Conservation (phyloP, 2,888 invertebrate species). For the Tolmerus cingulatus region DNA sequence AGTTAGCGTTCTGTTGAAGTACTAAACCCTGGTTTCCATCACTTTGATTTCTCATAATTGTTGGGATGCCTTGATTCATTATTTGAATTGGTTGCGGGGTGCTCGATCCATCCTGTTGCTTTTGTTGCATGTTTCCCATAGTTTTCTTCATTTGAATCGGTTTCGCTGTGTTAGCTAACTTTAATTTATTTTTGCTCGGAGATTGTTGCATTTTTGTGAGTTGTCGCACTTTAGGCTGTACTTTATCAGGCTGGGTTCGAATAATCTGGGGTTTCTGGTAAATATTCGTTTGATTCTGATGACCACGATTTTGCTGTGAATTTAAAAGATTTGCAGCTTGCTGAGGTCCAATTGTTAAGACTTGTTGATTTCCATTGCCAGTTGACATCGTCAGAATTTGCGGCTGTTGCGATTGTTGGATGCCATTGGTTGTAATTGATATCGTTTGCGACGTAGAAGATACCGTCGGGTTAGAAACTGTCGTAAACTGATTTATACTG, state of each 20-base stretch:
- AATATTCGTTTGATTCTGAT: constrained; percentile 66
- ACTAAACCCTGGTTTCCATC: constrained; percentile 50
- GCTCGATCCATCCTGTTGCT: constrained; percentile 62
- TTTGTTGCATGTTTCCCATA: constrained; percentile 56
- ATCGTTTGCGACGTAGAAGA: constrained; percentile 33
- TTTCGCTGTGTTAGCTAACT: constrained; percentile 53
- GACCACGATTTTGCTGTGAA: constrained; percentile 65
- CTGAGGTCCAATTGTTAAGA: constrained; percentile 46
- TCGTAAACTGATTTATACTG: constrained; percentile 6
- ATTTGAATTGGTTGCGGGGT: constrained; percentile 61
- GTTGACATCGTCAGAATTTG: constrained; percentile 53
- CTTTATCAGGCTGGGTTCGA: constrained; percentile 63
- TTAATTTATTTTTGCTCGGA: constrained; percentile 48
- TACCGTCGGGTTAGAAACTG: constrained; percentile 19
- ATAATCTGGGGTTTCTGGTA: constrained; percentile 65
- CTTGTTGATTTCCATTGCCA: constrained; percentile 44
- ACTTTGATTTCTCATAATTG: constrained; percentile 61
- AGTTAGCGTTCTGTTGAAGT: constrained; percentile 61
- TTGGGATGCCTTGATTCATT: constrained; percentile 56
- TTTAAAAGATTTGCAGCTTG: constrained; percentile 30
- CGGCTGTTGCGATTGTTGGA: constrained; percentile 49
- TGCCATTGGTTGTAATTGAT: constrained; percentile 39
- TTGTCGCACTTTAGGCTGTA: constrained; percentile 66
- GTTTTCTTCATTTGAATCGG: constrained; percentile 53
- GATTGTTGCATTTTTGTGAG: constrained; percentile 50